Evolutionary conservation across 2,113 vertebrate species (phyloP).

Genomic region (Ivindomyrus marchei): DNA sequence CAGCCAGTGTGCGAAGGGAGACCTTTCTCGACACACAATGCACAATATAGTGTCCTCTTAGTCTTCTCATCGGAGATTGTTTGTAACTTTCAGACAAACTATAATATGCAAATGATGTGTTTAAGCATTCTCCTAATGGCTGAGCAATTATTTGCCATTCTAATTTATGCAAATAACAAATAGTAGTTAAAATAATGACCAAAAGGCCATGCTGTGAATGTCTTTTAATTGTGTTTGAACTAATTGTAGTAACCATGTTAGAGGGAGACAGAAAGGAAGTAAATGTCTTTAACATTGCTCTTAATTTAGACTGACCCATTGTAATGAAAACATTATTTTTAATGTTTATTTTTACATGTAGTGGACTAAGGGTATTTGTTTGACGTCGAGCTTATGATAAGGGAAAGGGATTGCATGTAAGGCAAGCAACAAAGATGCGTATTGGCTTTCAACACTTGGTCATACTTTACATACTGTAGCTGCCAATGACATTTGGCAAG

Average conservation of each 20-base stretch:
- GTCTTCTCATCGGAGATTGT: background rate
- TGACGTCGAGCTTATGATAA: background rate
- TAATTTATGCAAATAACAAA: background rate
- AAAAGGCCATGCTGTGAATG: background rate
- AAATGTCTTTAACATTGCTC: background rate
- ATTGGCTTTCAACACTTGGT: background rate
- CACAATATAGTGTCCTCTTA: background rate
- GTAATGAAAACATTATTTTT: background rate
- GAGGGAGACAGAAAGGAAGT: background rate
- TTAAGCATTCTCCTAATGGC: background rate
- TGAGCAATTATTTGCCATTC: slow-evolving; percentile 3
- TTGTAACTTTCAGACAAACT: background rate
- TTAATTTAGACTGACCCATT: background rate
- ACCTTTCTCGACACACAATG: background rate
- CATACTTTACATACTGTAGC: background rate
- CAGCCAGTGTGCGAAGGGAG: background rate
- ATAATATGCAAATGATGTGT: background rate
- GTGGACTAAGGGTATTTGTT: background rate
- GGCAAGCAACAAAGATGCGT: background rate
- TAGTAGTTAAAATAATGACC: background rate
- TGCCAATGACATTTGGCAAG: background rate
- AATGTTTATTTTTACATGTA: background rate
- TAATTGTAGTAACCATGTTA: background rate
- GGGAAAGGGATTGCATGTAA: background rate
- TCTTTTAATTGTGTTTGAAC: background rate